These are phyloP conservation scores for Holcopasites calliopsidis DNA, from an alignment of 1,140 invertebrate species.

Conservation along the genomic window DNA sequence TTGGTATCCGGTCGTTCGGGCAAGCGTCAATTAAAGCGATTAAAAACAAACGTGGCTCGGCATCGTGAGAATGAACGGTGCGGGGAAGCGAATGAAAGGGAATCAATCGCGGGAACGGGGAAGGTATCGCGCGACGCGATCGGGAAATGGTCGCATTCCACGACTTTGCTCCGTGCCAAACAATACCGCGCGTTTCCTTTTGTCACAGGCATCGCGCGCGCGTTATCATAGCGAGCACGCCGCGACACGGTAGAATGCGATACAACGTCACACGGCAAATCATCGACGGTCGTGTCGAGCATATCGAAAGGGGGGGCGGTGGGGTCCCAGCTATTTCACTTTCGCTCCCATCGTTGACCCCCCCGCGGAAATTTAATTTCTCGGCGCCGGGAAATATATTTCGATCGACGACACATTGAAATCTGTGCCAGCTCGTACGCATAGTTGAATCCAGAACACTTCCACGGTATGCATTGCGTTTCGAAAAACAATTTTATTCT, in stretches of 20 bases:
- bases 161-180: background rate
- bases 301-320: no score
- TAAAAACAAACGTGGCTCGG: slow-evolving; percentile 4
- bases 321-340: slow-evolving; percentile 36
- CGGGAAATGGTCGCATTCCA: slow-evolving; percentile 40
- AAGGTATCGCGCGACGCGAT: no score
- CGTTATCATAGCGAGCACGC: slow-evolving; percentile 6
- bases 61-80: no score
- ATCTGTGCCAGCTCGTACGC: no score
- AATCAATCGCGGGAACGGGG: slow-evolving; percentile 8
- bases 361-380: background rate
- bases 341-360: slow-evolving; percentile 17
- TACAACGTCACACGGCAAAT: slow-evolving; percentile 21
- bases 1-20: no score
- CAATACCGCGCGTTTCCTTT: slow-evolving; percentile 28
- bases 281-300: slow-evolving; percentile 12
- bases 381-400: background rate
- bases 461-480: no score
- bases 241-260: no score
- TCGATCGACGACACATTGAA: no score
- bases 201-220: background rate
- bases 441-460: no score
- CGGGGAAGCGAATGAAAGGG: background rate
- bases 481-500: background rate
- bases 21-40: slow-evolving; percentile 16